These are phyloP conservation scores for Phyllotreta cruciferae DNA, from an alignment of 2,888 invertebrate genomes.

Conservation along the genomic window DNA sequence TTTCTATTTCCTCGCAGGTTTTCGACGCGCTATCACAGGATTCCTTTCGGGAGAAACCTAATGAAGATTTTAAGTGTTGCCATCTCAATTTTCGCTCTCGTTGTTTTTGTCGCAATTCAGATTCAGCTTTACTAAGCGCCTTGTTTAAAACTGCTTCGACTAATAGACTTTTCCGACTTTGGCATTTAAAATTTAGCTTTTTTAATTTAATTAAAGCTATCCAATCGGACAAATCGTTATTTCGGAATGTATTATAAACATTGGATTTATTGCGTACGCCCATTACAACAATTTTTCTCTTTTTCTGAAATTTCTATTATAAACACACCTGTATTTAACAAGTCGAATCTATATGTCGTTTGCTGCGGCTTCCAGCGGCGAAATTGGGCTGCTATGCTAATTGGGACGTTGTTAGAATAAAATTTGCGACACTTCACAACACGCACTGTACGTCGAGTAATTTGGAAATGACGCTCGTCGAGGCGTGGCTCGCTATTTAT, in stretches of 20 bases:
- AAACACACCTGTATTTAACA: conserved; percentile 49
- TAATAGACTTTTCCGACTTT: conserved; percentile 68
- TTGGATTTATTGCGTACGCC: conserved; percentile 41
- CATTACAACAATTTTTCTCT: conserved; percentile 48
- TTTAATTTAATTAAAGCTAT: conserved; percentile 70
- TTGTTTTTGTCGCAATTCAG: conserved; percentile 68
- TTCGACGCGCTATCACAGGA: conserved; percentile 43
- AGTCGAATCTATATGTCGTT: conserved; percentile 13
- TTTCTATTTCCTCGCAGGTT: conserved; percentile 65
- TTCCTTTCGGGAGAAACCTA: conserved; percentile 33
- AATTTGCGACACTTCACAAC: conserved; percentile 33
- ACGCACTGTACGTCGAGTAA: conserved; percentile 25
- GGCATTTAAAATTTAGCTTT: conserved; percentile 65
- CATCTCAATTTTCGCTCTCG: conserved; percentile 68
- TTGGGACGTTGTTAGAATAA: conserved; percentile 4
- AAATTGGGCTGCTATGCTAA: neutral
- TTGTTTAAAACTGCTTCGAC: conserved; percentile 70
- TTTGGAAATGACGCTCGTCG: conserved; percentile 37
- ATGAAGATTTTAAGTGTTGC: conserved; percentile 55
- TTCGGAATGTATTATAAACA: conserved; percentile 54
- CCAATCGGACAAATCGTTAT: conserved; percentile 68
- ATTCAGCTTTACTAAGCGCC: conserved; percentile 67
- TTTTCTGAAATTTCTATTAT: conserved; percentile 35
- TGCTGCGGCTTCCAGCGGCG: conserved; percentile 11
- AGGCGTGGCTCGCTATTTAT: conserved; percentile 46